A percentile compares a stretch with the other conserved stretches of the same genome.
phyloP scores from a whole-genome alignment of 2,113 vertebrate genomes.

The Cariama cristata region DNA sequence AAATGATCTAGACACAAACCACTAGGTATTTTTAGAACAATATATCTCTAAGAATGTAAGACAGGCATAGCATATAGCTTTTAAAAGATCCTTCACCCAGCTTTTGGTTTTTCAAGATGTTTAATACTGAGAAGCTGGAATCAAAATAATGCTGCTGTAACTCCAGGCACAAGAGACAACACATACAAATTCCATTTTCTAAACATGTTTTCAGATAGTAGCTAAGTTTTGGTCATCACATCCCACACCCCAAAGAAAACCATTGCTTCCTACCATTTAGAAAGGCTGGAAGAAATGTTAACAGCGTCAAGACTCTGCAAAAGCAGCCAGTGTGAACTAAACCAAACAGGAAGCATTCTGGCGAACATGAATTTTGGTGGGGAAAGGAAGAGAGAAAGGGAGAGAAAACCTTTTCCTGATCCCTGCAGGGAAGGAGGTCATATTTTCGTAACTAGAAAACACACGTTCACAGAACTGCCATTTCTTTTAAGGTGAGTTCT shows the following conservation, averaged over 20 bases:
- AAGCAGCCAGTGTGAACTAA: background rate
- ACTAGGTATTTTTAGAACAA: background rate
- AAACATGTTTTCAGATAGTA: background rate
- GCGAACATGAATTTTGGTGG: background rate
- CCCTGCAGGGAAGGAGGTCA: background rate
- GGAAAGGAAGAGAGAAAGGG: background rate
- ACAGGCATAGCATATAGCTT: background rate
- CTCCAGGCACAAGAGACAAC: background rate
- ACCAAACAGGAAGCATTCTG: background rate
- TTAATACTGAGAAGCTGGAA: background rate
- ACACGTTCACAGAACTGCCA: background rate
- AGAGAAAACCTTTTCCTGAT: background rate
- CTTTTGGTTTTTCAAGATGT: background rate
- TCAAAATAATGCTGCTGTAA: background rate
- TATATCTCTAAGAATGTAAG: background rate
- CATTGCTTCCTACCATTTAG: background rate
- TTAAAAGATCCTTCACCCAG: background rate
- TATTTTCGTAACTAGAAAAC: background rate
- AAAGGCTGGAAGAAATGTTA: background rate
- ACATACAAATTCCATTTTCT: background rate
- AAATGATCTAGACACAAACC: background rate
- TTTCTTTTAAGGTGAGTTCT: background rate
- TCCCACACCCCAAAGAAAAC: background rate
- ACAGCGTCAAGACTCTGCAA: background rate
- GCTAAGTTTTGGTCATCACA: background rate